Evolutionary conservation across 35 echinoderm and acorn worm genomes (phyloP).

Genomic region (Heliocidaris tuberculata): DNA sequence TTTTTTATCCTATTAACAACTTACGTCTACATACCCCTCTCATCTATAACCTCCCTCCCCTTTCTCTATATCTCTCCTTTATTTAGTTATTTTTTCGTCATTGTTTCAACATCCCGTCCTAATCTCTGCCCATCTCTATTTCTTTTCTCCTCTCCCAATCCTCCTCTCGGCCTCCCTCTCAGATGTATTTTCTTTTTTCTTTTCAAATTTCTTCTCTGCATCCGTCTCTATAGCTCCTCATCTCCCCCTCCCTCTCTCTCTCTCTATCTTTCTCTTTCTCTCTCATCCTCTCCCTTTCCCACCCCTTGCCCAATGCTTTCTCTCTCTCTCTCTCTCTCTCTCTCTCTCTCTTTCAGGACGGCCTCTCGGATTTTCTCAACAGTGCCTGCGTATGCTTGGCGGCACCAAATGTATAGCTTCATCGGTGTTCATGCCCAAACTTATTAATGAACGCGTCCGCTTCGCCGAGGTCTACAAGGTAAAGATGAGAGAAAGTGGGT

Average conservation of each 20-base stretch:
- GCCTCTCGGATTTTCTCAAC: not conserved
- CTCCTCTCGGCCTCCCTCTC: too few species aligned
- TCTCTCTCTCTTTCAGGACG: not conserved
- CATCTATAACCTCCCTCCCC: too few species aligned
- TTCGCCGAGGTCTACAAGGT: not conserved
- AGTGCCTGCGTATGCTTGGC: not conserved
- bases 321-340: not conserved
- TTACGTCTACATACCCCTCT: too few species aligned
- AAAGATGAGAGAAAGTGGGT: too few species aligned
- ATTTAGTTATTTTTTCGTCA: too few species aligned
- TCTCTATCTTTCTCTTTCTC: not conserved
- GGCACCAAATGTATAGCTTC: not conserved
- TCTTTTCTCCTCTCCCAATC: too few species aligned
- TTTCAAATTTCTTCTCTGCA: too few species aligned
- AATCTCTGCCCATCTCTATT: too few species aligned
- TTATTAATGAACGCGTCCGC: not conserved
- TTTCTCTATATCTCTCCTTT: too few species aligned
- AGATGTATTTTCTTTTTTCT: too few species aligned
- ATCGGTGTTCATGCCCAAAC: not conserved
- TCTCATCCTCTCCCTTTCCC: not conserved
- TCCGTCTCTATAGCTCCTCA: not conserved
- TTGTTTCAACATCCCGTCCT: too few species aligned
- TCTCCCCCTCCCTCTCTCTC: not conserved
- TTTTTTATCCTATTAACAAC: too few species aligned
- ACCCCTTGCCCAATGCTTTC: not conserved